Base-by-base conservation (phyloP, 2,888 invertebrate genomes). In the Oeneis ivallda region DNA sequence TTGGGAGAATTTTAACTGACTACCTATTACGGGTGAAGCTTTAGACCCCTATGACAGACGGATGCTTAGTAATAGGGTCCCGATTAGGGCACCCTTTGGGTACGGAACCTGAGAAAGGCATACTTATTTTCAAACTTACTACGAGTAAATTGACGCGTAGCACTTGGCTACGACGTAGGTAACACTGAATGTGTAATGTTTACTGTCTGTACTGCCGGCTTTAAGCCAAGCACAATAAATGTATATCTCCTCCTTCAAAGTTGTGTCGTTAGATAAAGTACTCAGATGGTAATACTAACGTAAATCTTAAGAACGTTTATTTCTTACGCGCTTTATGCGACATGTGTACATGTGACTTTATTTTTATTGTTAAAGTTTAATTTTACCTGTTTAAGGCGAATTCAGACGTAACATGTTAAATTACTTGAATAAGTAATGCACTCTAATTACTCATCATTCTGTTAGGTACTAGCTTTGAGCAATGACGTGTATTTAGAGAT, bases 201-300 rank as follows among this genome's bases (percentile, higher is more conserved):
- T 39, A 41, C 37, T 17, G 13, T 32, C 32, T 43, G 7, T n/a
- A 11, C 11, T 11, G 47, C 17, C 17, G 11, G 1, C 41, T 26
- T 50, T 39, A 53, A n/a, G 39, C 13, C 19, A 54, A 54, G 15
- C 53, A 53, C 17, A n/a, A 41, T 13, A 41, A 41, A 26, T 26
- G 13, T 53, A 37, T 53, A 15, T 53, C 37, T 54, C 4, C 54
- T 54, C 11, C 54, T 39, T 54, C 10, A n/a, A 54, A 17, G 54
- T 54, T 26, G 26, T 26, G 26, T 26, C 19, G 26, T 26, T 19
- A 41, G 8, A 56, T 13, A 19, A 41, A 41, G 39, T 39, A 19
- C 39, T 41, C 17, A 39, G 39, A 13, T 9, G 4, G 10, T 13
- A 54, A 39, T 39, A 41, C 17, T 15, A 9, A 39, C 39, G 39